phyloP scores from a whole-genome alignment of 1,140 invertebrate species.

The Anastatus disparis region DNA sequence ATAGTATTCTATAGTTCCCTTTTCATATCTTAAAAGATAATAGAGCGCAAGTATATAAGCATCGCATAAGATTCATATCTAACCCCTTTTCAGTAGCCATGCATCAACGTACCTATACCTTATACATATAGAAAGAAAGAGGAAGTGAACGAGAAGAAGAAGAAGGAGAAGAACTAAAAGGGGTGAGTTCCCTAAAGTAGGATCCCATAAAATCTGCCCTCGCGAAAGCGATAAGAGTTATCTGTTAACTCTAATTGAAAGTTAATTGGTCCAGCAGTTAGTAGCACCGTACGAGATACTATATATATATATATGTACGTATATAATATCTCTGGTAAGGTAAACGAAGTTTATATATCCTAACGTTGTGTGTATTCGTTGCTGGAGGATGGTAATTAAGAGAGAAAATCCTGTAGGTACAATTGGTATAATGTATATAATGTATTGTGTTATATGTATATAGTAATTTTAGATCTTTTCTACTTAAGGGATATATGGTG shows the following conservation, averaged over 20 bases:
- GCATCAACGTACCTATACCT: background rate
- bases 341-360: background rate
- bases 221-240: slow-evolving; percentile 64
- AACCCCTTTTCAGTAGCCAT: slow-evolving; percentile 37
- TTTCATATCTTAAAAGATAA: too few species aligned
- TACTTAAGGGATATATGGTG: too few species aligned
- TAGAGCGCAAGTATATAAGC: too few species aligned
- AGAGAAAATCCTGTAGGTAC: too few species aligned
- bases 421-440: too few species aligned
- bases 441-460: too few species aligned
- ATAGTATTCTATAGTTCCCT: too few species aligned
- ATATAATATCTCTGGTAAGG: too few species aligned
- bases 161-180: too few species aligned
- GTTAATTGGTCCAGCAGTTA: slow-evolving; percentile 64
- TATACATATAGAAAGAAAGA: background rate
- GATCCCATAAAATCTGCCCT: slow-evolving; percentile 52
- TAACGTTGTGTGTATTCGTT: slow-evolving; percentile 1
- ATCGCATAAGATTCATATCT: slow-evolving; percentile 43
- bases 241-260: slow-evolving; percentile 64
- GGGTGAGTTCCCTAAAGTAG: slow-evolving; percentile 44
- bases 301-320: background rate
- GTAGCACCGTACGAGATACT: slow-evolving; percentile 38
- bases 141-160: too few species aligned
- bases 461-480: too few species aligned
- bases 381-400: slow-evolving; percentile 60